Percentiles rank a stretch among this genome's conserved stretches.
Evolutionary conservation across 2,888 invertebrate genomes (phyloP).

Genomic region (Apomyelois bistriatella): DNA sequence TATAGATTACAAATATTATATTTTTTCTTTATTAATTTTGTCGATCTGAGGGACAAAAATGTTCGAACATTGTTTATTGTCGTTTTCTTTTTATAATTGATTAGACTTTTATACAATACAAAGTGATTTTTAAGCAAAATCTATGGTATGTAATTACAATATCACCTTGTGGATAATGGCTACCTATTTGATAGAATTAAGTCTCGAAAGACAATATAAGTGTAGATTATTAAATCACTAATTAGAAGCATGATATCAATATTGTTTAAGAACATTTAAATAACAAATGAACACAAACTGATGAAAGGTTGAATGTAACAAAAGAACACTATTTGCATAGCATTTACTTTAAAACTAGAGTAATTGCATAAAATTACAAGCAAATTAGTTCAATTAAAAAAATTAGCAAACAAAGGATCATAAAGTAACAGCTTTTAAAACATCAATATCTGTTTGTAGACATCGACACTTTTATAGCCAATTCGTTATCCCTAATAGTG

Average conservation of each 20-base stretch:
- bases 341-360: background rate
- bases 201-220: too few relatives aligned
- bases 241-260: background rate
- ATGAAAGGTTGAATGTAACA: background rate
- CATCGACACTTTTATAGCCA: constrained; percentile 9
- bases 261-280: background rate
- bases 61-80: too few relatives aligned
- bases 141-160: too few relatives aligned
- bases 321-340: background rate
- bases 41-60: too few relatives aligned
- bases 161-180: too few relatives aligned
- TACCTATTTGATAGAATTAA: too few relatives aligned
- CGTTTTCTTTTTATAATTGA: too few relatives aligned
- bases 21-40: too few relatives aligned
- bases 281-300: background rate
- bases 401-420: constrained; percentile 4
- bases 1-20: too few relatives aligned
- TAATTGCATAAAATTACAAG: background rate
- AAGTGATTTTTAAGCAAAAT: too few relatives aligned
- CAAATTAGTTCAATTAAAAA: background rate
- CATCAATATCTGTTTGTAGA: background rate
- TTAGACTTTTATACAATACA: too few relatives aligned
- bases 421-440: constrained; percentile 7
- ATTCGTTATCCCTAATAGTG: constrained; percentile 12
- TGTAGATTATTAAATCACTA: background rate